Evolutionary conservation across 2,888 invertebrate species (phyloP), one percentile per base, ranked within the genome.

Genomic region (Eupeodes luniger): DNA sequence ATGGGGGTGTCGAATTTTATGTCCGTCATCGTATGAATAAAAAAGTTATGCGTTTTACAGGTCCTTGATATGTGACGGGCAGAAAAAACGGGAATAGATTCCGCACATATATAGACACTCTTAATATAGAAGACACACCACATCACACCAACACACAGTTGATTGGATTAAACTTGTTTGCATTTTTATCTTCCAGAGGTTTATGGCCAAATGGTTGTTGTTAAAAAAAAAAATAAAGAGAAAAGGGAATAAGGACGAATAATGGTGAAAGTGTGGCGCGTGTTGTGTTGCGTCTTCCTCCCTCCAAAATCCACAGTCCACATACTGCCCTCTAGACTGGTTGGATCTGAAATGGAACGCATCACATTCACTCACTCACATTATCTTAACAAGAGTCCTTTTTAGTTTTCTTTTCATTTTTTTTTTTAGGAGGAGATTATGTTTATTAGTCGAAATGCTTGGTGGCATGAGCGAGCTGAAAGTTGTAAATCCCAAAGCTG

Each of bases 1-100:
- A 89, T 88, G 89, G 89, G 89, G 90, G 90, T 90, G 90, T 90
- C 89, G 89, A 90, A 89, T 89, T 90, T 90, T 90, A 90, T 90
- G 90, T 89, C 89, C 89, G 89, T 89, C 90, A 89, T 89, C 89
- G 89, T 89, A 90, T 90, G 90, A 90, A 90, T 90, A 90, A 90
- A 89, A 90, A 89, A 90, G 86, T 86, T 90, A 87, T 89, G 85
- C 85, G 87, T 87, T 87, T 75, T 85, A 82, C 81, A 85, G 85
- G 85, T 85, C 81, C 79, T 85, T 81, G 75, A 76, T 74, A 6
- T 55, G 62, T 64, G 34, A 44, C 36, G 49, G 61, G 40, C 47
- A 44, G 66, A 19, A 34, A 44, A 14, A 74, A 34, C 36, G 75
- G 61, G 47, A 62, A 62, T 75, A 44, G 12, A 44, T 51, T 62